Evolutionary conservation across 1,140 invertebrate genomes (phyloP), one percentile per base, ranked within the genome.

Genomic region (Scaptodrosophila lebanonensis): DNA sequence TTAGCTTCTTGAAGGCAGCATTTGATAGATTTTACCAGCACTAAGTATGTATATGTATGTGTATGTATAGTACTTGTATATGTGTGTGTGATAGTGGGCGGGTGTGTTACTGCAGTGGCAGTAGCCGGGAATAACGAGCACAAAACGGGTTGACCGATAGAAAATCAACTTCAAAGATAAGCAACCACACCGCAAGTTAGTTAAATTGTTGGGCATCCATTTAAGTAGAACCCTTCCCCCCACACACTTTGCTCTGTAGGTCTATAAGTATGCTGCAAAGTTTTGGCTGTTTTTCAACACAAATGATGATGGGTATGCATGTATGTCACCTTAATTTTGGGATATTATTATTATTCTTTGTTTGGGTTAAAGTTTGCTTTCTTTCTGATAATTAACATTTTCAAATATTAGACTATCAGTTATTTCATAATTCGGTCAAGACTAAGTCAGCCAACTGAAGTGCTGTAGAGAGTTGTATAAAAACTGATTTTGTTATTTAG

Each of bases 21-120:
- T 45, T 47, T 39, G 45, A 61, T 61, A 53, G 68, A 65, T 65
- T 79, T 71, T 45, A n/a, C n/a, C 39, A 71, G 49, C n/a, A n/a
- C 48, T 60, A 65, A 57, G 67, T 42, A 56, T 45, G 49, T 53
- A 25, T 29, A 50, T 32, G 52, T 27, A 47, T 45, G 51, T 32
- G n/a, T 38, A 49, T 11, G 5, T 25, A 50, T 42, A 50, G 15
- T 25, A 29, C 18, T 8, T 32, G 12, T 18, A 9, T 16, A 20
- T 39, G 27, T 20, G 49, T 42, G 27, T 59, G 40, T 59, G 25
- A 33, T 18, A 16, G 20, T 45, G 38, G n/a, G 22, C 7, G 13
- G 40, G 27, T 54, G 6, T 40, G 18, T 49, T 43, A 36, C 38
- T 16, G 51, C 43, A 43, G 15, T 47, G 57, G 50, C 29, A 33